phyloP scores from a whole-genome alignment of 2,888 invertebrate species.

The Dolichomitus sp. region DNA sequence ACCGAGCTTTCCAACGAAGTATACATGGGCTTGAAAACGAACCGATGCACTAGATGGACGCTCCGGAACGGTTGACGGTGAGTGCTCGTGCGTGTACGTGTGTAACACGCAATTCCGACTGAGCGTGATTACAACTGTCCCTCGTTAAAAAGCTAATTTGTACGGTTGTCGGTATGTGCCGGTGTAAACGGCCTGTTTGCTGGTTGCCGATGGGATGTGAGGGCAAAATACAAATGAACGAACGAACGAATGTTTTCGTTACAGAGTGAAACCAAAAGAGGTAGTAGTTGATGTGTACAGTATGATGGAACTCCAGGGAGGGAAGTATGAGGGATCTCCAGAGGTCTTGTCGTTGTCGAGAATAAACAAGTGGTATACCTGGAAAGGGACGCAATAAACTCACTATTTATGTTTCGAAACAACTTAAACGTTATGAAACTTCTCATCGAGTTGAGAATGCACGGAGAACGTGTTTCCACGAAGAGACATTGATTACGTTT shows the following conservation, averaged over 20 bases:
- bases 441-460: conserved; percentile 20
- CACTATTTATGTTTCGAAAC: conserved; percentile 69
- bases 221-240: neutral
- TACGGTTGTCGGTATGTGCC: conserved; percentile 65
- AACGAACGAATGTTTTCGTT: conserved; percentile 14
- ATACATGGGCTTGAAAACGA: conserved; percentile 4
- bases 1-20: conserved; percentile 32
- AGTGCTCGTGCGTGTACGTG: conserved; percentile 63
- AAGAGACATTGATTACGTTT: neutral
- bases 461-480: neutral
- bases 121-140: conserved; percentile 72
- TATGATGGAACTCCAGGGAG: conserved; percentile 8
- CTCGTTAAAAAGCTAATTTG: conserved; percentile 76
- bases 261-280: neutral
- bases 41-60: conserved; percentile 37
- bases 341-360: conserved; percentile 52
- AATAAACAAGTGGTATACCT: conserved; percentile 66
- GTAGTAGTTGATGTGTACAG: neutral
- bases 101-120: conserved; percentile 68
- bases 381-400: conserved; percentile 67
- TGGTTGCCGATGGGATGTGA: neutral
- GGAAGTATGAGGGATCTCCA: conserved; percentile 51
- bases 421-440: conserved; percentile 68
- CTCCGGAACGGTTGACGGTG: conserved; percentile 41
- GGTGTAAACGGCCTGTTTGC: conserved; percentile 50